Base-by-base conservation (phyloP, 2,113 vertebrate species). In the Lichenostomus cassidix region DNA sequence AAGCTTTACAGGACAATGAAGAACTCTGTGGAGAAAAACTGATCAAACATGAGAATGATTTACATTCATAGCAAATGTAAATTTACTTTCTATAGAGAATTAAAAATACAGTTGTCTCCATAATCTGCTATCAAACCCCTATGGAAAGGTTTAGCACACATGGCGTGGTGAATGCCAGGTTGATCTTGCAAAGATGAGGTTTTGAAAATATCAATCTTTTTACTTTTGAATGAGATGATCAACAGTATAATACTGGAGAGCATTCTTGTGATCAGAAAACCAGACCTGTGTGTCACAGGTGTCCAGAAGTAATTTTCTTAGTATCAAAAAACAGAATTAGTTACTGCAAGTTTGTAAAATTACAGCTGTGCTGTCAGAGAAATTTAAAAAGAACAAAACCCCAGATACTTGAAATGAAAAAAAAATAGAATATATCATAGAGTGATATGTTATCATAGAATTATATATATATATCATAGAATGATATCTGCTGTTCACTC, bases 61-160 rank as follows among this genome's bases (percentile, higher is more conserved):
- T 95, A 81, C 37, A 14, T 60, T 92, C 84, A 62, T 11, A 92
- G 47, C 37, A 80, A 87, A 62, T 73, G 71, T 90, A 96, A 96
- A 95, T 94, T 92, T 94, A 68, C 83, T 92, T 56, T 85, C 60
- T 67, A 73, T 82, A 80, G 58, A 92, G 82, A 95, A 86, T 81
- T 83, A 83, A 94, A 94, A 77, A 64, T 68, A 62, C 1, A 69
- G 21, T 56, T 82, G 25, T 89, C 49, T 55, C 35, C 19, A 65
- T 92, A 95, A 96, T 95, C 96, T 95, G 78, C 78, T 80, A 19
- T 56, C n/a, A 81, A 85, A 68, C 15, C 22, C 23, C 63, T 78
- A 44, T 92, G 49, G 60, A 71, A 75, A 83, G 25, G 33, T 92
- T 94, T 73, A 84, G 33, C 67, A 60, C 49, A 56, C 31, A 25